A percentile compares a stretch with the other conserved stretches of the same genome.
phyloP scores from a whole-genome alignment of 2,113 vertebrate genomes.

The Onychostoma macrolepis region DNA sequence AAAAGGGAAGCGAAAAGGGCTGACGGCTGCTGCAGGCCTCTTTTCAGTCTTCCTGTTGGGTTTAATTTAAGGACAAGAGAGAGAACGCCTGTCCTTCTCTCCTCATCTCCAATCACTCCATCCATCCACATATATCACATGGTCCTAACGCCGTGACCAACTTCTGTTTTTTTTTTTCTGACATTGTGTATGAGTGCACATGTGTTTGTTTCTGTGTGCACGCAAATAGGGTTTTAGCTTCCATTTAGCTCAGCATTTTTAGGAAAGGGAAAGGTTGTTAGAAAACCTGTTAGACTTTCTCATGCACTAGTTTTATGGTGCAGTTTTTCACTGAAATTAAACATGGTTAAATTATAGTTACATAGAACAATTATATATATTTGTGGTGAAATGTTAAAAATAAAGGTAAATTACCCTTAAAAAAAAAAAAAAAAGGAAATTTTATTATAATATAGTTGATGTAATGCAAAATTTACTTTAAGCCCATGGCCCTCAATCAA shows the following conservation, averaged over 20 bases:
- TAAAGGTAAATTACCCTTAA: not conserved
- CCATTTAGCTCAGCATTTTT: conserved; percentile 38
- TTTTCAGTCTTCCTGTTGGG: conserved; percentile 70
- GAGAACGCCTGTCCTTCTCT: conserved; percentile 59
- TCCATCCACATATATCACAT: conserved; percentile 57
- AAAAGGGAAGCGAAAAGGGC: conserved; percentile 77
- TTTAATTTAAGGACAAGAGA: conserved; percentile 58
- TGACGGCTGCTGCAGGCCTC: conserved; percentile 65
- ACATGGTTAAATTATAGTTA: not conserved
- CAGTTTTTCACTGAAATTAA: conserved; percentile 1
- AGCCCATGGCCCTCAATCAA: not conserved
- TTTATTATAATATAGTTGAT: not conserved
- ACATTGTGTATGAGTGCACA: not conserved
- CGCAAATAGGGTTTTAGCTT: conserved; percentile 23
- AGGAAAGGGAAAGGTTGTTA: conserved; percentile 25
- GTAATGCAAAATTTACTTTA: not conserved
- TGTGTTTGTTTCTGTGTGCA: conserved; percentile 25
- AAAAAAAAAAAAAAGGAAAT: no score
- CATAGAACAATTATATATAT: not conserved
- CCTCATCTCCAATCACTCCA: conserved; percentile 55
- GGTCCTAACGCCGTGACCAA: conserved; percentile 42
- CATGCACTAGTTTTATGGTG: not conserved
- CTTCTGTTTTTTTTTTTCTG: conserved; percentile 44
- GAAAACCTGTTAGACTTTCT: conserved; percentile 5
- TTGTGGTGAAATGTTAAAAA: not conserved